Evolutionary conservation across 2,888 invertebrate genomes (phyloP).

Genomic region (Eumacrocentrus americanus): DNA sequence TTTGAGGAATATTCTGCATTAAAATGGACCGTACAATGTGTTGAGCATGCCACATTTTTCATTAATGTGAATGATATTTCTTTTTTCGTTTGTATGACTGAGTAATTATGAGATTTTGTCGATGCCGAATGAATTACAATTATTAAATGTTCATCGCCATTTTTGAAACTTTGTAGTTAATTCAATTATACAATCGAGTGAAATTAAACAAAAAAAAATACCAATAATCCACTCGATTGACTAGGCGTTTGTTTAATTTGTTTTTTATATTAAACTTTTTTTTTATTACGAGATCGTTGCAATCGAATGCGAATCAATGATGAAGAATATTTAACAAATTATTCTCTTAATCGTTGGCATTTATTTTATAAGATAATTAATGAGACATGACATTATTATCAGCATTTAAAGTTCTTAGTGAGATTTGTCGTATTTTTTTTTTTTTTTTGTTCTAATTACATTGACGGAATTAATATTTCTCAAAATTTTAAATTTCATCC

Average conservation of each 20-base stretch:
- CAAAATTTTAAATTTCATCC: no score
- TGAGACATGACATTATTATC: constrained; percentile 5
- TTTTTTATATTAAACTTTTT: not conserved
- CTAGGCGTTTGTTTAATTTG: not conserved
- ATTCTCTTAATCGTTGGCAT: constrained; percentile 8
- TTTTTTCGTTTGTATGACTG: not conserved
- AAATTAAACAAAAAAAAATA: no score
- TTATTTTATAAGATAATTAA: constrained; percentile 8
- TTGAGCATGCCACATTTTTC: not conserved
- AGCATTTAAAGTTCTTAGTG: no score
- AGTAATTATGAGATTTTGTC: not conserved
- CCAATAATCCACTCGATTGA: not conserved
- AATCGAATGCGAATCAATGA: not conserved
- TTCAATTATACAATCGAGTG: not conserved
- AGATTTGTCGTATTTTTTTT: no score
- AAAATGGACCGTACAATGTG: not conserved
- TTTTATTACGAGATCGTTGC: not conserved
- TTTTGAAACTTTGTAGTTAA: not conserved
- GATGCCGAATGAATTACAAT: not conserved
- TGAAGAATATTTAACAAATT: not conserved
- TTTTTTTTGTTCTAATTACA: constrained; percentile 5
- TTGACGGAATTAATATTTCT: not conserved
- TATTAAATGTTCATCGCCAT: not conserved
- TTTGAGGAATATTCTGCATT: not conserved
- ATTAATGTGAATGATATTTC: not conserved